Evolutionary conservation across 2,113 vertebrate species (phyloP).

Genomic region (Athene cunicularia): DNA sequence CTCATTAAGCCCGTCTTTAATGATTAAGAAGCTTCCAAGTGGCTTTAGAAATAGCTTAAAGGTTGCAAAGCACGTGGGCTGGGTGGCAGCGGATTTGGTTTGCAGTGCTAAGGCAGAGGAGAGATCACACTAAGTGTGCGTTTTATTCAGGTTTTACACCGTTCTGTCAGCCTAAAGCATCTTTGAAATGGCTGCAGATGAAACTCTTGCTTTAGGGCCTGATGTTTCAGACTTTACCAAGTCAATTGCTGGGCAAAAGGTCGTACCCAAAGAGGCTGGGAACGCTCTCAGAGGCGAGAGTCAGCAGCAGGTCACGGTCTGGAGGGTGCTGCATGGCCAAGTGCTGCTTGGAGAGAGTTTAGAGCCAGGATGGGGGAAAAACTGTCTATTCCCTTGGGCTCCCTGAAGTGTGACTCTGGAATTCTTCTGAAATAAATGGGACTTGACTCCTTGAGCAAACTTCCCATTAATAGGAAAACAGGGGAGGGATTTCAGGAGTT

Average conservation of each 20-base stretch:
- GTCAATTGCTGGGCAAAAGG: neutral
- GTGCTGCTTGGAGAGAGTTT: neutral
- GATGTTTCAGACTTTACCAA: neutral
- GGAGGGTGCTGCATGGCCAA: neutral
- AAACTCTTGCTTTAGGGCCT: neutral
- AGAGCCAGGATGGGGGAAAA: neutral
- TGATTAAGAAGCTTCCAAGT: neutral
- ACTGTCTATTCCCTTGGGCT: neutral
- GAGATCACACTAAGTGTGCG: accelerated
- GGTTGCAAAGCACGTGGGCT: accelerated
- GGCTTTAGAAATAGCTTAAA: neutral
- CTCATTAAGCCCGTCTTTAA: neutral
- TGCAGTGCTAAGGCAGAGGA: neutral
- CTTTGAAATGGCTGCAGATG: neutral
- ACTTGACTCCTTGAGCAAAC: neutral
- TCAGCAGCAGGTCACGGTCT: accelerated
- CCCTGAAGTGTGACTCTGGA: neutral
- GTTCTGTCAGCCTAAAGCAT: neutral
- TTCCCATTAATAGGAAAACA: neutral
- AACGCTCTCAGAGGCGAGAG: accelerated
- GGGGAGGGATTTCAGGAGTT: neutral
- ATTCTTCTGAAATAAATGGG: neutral
- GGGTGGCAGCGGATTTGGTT: accelerated
- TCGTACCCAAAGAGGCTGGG: neutral
- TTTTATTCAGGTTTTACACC: neutral